These are phyloP conservation scores for Ethmia dodecea DNA, from an alignment of 2,888 invertebrate genomes.

Conservation along the genomic window DNA sequence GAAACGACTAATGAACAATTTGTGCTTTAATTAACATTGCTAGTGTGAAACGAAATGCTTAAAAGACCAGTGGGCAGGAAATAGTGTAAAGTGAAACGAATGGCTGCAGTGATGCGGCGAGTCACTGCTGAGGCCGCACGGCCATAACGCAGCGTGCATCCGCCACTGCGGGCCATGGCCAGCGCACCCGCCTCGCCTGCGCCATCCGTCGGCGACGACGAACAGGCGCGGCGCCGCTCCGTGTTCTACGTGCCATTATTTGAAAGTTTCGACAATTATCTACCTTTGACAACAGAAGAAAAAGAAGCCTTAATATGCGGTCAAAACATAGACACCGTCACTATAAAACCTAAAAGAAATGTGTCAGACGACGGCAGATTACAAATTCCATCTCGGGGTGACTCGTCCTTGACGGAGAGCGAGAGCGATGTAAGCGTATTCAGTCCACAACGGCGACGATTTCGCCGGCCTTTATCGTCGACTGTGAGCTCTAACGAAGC, in stretches of 20 bases:
- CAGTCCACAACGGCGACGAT: constrained; percentile 55
- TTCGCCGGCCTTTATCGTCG: constrained; percentile 61
- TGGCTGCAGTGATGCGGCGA: constrained; percentile 52
- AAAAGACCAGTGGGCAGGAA: constrained; percentile 39
- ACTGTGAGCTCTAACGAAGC: constrained; percentile 66
- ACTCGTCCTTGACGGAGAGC: constrained; percentile 65
- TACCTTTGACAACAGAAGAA: constrained; percentile 71
- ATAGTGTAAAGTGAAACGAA: constrained; percentile 51
- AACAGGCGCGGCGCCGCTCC: constrained; percentile 80
- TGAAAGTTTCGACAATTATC: constrained; percentile 77
- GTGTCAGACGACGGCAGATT: constrained; percentile 43
- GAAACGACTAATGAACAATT: constrained; percentile 18
- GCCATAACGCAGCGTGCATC: constrained; percentile 61
- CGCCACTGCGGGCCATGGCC: constrained; percentile 50
- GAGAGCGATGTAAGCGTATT: constrained; percentile 64
- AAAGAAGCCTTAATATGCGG: constrained; percentile 64
- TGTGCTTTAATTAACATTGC: constrained; percentile 36
- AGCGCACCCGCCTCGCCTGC: constrained; percentile 51
- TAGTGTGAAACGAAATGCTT: constrained; percentile 47
- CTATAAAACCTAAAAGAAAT: constrained; percentile 47
- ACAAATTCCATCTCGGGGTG: constrained; percentile 45
- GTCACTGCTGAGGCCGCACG: constrained; percentile 38
- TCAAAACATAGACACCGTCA: constrained; percentile 35
- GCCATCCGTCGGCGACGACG: constrained; percentile 60
- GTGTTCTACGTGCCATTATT: constrained; percentile 86